A percentile compares a stretch with the other conserved stretches of the same genome.
phyloP scores from a whole-genome alignment of 2,797 vertebrate genomes.

The Pangasius sanitwongsei region DNA sequence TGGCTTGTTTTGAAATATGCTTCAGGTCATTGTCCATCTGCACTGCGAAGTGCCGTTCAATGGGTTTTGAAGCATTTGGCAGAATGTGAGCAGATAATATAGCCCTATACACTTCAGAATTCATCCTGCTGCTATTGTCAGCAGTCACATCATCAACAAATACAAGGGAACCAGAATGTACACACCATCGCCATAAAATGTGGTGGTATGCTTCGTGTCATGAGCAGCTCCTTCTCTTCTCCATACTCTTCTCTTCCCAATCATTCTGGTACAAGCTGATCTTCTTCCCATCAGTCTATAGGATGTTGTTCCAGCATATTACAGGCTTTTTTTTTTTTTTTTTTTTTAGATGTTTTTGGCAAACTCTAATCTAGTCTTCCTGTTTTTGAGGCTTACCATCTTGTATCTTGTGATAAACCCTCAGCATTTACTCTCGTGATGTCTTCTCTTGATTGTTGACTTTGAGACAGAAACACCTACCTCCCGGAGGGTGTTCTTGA shows the following conservation, averaged over 20 bases:
- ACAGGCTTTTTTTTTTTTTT: not conserved
- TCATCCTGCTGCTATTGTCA: not conserved
- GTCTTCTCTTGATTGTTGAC: not conserved
- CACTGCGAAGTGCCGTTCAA: not conserved
- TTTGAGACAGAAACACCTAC: not conserved
- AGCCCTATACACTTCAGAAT: not conserved
- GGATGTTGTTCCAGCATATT: not conserved
- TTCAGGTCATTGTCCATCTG: constrained; percentile 7
- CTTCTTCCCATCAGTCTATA: not conserved
- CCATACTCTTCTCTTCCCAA: not conserved
- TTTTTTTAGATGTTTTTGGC: not conserved
- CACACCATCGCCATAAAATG: not conserved
- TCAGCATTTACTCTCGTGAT: not conserved
- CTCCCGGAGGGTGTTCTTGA: not conserved
- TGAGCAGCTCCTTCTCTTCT: not conserved
- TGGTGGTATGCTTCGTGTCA: not conserved
- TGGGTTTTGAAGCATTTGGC: constrained; percentile 15
- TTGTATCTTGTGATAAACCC: not conserved
- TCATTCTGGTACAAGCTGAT: not conserved
- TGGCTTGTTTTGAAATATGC: too few species aligned
- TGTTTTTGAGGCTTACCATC: not conserved
- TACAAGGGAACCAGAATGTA: not conserved
- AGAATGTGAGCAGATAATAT: not conserved
- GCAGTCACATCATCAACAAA: not conserved
- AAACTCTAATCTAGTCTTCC: not conserved